Conservation (phyloP, 2,888 invertebrate species). For the Chydorus sphaericus region DNA sequence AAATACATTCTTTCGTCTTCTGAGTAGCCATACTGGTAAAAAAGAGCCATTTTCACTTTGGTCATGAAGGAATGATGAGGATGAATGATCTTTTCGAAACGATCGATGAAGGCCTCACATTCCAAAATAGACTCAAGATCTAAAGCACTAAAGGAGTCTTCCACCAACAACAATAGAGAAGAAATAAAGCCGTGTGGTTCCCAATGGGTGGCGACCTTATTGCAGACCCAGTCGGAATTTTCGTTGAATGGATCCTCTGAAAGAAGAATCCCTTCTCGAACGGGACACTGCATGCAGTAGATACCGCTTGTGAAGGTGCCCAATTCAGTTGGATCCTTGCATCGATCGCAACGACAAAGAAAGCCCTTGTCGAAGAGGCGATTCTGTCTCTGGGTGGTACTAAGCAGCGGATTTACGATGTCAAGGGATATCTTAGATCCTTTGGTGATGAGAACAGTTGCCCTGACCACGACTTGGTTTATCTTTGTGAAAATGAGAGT, state of each 20-base stretch:
- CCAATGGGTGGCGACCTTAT: constrained; percentile 25
- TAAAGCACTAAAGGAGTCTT: constrained; percentile 19
- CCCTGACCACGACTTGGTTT: constrained; percentile 44
- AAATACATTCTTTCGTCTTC: constrained; percentile 36
- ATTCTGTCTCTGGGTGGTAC: constrained; percentile 54
- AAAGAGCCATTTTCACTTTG: constrained; percentile 54
- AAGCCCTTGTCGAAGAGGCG: constrained; percentile 61
- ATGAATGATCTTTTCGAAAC: constrained; percentile 42
- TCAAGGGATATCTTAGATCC: constrained; percentile 63
- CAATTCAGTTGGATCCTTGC: constrained; percentile 54
- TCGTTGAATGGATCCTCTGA: constrained; percentile 38
- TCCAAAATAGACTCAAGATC: constrained; percentile 15
- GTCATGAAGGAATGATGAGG: constrained; percentile 55
- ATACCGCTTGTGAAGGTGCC: constrained; percentile 57
- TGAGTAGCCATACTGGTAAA: constrained; percentile 53
- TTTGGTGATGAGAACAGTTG: constrained; percentile 40
- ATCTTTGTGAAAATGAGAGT: constrained; percentile 60
- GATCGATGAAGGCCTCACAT: constrained; percentile 14
- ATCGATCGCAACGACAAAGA: constrained; percentile 52
- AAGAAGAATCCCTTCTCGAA: constrained; percentile 43
- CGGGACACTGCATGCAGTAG: constrained; percentile 41
- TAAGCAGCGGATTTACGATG: constrained; percentile 72
- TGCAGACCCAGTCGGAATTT: constrained; percentile 22
- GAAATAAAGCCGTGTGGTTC: neutral
- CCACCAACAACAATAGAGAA: constrained; percentile 15